A percentile compares a stretch with the other conserved stretches of the same genome.
Evolutionary conservation across 2,113 vertebrate species (phyloP).

Genomic region (Origma solitaria): DNA sequence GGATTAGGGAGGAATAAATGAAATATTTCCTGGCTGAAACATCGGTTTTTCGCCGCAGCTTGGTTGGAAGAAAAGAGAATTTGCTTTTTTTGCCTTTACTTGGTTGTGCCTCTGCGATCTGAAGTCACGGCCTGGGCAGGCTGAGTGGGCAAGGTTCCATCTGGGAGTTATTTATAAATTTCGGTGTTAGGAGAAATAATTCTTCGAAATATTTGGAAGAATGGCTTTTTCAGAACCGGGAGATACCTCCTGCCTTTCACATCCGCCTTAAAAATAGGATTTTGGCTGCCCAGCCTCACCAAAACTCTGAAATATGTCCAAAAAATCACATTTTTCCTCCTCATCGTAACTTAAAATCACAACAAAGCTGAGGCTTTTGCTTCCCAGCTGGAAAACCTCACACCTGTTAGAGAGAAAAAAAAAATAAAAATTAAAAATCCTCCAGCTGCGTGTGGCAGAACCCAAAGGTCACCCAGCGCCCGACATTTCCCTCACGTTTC

Average conservation of each 20-base stretch:
- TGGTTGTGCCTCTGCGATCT: conserved; percentile 14
- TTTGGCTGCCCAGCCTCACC: background rate
- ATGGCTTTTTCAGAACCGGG: background rate
- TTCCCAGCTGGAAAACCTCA: conserved; percentile 4
- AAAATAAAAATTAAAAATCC: background rate
- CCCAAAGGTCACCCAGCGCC: background rate
- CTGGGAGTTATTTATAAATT: conserved; percentile 22
- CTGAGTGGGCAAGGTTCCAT: background rate
- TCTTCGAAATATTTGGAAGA: background rate
- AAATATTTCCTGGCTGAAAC: background rate
- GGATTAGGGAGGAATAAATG: background rate
- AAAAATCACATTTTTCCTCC: background rate
- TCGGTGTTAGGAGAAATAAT: background rate
- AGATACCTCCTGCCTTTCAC: background rate
- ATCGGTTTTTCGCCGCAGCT: background rate
- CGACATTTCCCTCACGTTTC: background rate
- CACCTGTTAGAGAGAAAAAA: background rate
- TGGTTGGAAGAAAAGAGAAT: background rate
- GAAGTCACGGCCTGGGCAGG: background rate
- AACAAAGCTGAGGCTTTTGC: background rate
- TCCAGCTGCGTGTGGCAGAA: background rate
- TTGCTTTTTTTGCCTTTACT: background rate
- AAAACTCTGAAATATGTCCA: background rate
- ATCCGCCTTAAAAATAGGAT: background rate
- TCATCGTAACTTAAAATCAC: background rate